Evolutionary conservation across 2,797 vertebrate genomes (phyloP).

Genomic region (Tauraco hartlaubi): DNA sequence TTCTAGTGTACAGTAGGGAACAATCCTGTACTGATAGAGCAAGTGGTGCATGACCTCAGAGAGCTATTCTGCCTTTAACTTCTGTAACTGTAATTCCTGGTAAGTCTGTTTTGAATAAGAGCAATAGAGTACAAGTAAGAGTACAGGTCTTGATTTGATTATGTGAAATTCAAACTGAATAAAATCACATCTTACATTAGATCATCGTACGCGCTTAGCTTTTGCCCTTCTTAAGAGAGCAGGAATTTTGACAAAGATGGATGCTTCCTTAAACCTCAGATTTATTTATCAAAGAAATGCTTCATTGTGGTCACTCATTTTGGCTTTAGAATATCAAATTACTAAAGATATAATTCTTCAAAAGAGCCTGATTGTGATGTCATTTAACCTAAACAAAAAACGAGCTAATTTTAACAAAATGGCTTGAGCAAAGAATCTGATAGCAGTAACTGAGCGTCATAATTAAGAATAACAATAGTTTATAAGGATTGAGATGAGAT

Average conservation of each 20-base stretch:
- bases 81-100: constrained; percentile 3
- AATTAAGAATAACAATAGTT: not conserved
- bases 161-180: constrained; percentile 42
- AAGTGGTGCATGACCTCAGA: not conserved
- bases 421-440: not conserved
- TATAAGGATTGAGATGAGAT: not conserved
- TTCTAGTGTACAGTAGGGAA: not conserved
- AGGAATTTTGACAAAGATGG: constrained; percentile 45
- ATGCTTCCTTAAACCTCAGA: constrained; percentile 24
- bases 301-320: constrained; percentile 25
- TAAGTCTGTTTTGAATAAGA: constrained; percentile 58
- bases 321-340: constrained; percentile 40
- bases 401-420: not conserved
- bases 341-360: not conserved
- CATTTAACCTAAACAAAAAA: constrained; percentile 28
- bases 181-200: constrained; percentile 45
- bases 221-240: constrained; percentile 37
- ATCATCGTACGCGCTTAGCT: constrained; percentile 48
- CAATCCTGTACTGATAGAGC: not conserved
- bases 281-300: constrained; percentile 50
- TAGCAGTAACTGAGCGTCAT: not conserved
- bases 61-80: constrained; percentile 5
- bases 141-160: constrained; percentile 52
- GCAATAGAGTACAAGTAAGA: not conserved
- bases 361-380: not conserved